Base-by-base conservation (phyloP, 2,888 invertebrate species). In the Erebia ligea region DNA sequence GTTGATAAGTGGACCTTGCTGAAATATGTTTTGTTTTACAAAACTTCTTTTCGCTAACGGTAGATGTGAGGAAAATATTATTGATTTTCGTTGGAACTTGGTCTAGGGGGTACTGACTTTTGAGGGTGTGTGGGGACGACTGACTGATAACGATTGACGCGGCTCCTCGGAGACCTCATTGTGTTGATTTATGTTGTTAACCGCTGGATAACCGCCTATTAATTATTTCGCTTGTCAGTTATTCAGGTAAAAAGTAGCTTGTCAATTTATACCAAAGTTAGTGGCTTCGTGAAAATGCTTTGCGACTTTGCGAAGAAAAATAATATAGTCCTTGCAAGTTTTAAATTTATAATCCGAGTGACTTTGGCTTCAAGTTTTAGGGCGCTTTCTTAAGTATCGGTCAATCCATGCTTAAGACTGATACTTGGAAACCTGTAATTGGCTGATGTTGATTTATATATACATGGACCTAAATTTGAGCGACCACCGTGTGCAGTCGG, bases 151-250 rank as follows among this genome's bases (percentile, higher is more conserved):
- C 81, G 78, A 76, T 78, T 76, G 79, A 80, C 80, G 76, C 72
- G 76, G 78, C 79, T 79, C 81, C 81, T 77, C 74, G 69, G 77
- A 80, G 81, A 79, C 80, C 81, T 82, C 82, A 81, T 85, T 82
- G 81, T 77, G 78, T 79, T 84, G 84, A 86, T 86, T 86, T 86
- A 86, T 84, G 82, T 78, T 78, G 76, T 58, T 25, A 67, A 57
- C 58, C 58, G 57, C 57, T 45, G 66, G 66, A 58, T 67, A 57
- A n/a, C 66, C 40, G 66, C 66, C 57, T 58, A 67, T 67, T 67
- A 67, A 57, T 67, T 67, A 58, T 58, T 25, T 50, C 19, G 58
- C 17, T n/a, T 54, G 67, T 67, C 65, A 56, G 42, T 66, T 57
- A 45, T n/a, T 56, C 42, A 19, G 19, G 54, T 56, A 42, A 56